Conservation (phyloP, 2,888 invertebrate species). For the Drosophila cognata region DNA sequence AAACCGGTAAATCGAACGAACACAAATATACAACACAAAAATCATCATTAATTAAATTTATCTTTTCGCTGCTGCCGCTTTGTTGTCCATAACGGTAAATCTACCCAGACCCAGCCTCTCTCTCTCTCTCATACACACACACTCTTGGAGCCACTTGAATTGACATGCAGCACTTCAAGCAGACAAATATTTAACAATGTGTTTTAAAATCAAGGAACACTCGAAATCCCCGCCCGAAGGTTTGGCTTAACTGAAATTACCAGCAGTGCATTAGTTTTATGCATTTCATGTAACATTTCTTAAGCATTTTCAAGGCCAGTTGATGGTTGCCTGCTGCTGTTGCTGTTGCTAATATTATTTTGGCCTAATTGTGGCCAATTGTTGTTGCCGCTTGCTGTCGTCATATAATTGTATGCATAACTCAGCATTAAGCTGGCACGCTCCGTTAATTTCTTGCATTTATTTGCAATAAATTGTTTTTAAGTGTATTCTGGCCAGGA, state of each 20-base stretch:
- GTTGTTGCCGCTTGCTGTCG: conserved; percentile 38
- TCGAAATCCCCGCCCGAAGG: conserved; percentile 13
- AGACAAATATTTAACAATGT: conserved; percentile 22
- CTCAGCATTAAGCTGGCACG: conserved; percentile 57
- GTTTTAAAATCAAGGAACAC: conserved; percentile 42
- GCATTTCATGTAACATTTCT: conserved; percentile 74
- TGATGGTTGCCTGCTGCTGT: conserved; percentile 17
- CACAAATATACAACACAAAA: conserved; percentile 47
- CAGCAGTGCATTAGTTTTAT: conserved; percentile 56
- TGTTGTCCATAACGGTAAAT: conserved; percentile 58
- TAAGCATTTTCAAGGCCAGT: conserved; percentile 66
- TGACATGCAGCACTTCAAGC: conserved; percentile 28
- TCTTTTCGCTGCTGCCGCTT: conserved; percentile 40
- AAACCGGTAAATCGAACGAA: conserved; percentile 70
- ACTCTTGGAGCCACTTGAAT: conserved; percentile 24
- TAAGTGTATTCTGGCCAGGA: conserved; percentile 37
- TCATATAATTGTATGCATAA: conserved; percentile 59
- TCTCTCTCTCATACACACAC: neutral
- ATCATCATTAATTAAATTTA: conserved; percentile 71
- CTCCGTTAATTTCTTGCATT: conserved; percentile 58
- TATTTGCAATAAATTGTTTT: conserved; percentile 71
- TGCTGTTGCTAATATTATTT: conserved; percentile 47
- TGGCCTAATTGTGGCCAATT: conserved; percentile 64
- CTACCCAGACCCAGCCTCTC: conserved; percentile 11
- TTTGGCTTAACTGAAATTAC: conserved; percentile 12